Base-by-base conservation (phyloP, 2,888 invertebrate species). In the Cremastobaeus sp. region DNA sequence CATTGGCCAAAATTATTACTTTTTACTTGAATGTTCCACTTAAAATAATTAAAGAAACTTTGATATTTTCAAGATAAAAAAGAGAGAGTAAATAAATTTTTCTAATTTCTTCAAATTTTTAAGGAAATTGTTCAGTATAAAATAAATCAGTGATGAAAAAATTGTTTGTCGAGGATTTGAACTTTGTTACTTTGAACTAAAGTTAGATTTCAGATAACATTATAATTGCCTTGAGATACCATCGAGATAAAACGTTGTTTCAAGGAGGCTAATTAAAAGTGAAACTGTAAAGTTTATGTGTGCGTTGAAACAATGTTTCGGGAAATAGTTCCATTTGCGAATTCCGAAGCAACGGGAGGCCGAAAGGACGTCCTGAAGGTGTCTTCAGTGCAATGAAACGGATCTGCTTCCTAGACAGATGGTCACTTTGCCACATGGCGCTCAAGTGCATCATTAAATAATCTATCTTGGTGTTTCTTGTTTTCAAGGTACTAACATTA, bases 401-500 rank as follows among this genome's bases (percentile, higher is more conserved):
- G 5, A 43, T 14, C n/a, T n/a, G 57, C 34, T 45, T 64, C 64
- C 52, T 52, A 64, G 64, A 65, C 65, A 54, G 65, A 55, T 65
- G 65, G 45, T 25, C 35, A 11, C 54, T 48, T 66, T 55, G 43
- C 48, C 57, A 57, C 66, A 66, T 66, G 65, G 35, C 48, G 47
- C 45, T 64, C 64, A 64, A 54, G 41, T 43, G 62, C 18, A 50
- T 50, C 50, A 62, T 64, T 64, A 64, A 64, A 64, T 34, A 52
- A 43, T 43, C 17, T 21, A 43, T 52, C 18, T 43, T 21, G 43
- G 34, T 34, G 20, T 43, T 32, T 62, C 41, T 32, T 32, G 47
- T 50, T 41, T 52, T 17, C 21, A 52, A 52, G 62, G 28, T 5
- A 15, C 35, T n/a, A n/a, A n/a, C n/a, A n/a, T n/a, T n/a, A n/a